These are phyloP conservation scores for Acanthisitta chloris DNA, from an alignment of 2,113 vertebrate species.

Conservation along the genomic window DNA sequence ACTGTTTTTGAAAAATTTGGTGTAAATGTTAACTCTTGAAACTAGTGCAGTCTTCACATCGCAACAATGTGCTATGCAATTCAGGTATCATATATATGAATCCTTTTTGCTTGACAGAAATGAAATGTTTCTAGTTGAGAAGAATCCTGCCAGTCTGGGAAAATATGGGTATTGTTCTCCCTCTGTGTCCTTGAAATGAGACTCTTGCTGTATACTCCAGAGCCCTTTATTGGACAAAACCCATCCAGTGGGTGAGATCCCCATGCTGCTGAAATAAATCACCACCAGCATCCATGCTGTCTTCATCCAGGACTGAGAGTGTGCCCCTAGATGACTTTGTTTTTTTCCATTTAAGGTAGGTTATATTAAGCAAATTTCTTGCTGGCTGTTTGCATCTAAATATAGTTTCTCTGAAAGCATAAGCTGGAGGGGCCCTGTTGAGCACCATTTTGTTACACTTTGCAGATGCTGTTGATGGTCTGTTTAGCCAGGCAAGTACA, in stretches of 20 bases:
- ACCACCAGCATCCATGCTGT: neutral
- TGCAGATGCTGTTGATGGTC: fast-evolving
- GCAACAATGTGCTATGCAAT: fast-evolving
- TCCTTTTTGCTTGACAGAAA: neutral
- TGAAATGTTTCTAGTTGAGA: neutral
- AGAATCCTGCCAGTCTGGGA: neutral
- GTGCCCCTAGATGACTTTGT: neutral
- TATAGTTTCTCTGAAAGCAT: neutral
- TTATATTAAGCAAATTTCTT: neutral
- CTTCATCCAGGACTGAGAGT: neutral
- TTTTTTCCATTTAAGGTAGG: neutral
- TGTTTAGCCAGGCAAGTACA: neutral
- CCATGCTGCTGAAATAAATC: neutral
- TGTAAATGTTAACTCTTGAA: neutral
- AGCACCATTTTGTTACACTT: neutral
- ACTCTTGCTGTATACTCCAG: fast-evolving
- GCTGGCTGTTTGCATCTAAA: neutral
- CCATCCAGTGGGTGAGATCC: neutral
- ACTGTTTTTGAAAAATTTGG: neutral
- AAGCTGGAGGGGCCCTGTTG: too few relatives aligned
- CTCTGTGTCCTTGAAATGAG: neutral
- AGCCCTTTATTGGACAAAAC: neutral
- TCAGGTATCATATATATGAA: neutral
- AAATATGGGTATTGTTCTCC: neutral
- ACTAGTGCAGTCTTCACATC: neutral